phyloP scores from a whole-genome alignment of 2,113 vertebrate species.

The Sorex araneus region DNA sequence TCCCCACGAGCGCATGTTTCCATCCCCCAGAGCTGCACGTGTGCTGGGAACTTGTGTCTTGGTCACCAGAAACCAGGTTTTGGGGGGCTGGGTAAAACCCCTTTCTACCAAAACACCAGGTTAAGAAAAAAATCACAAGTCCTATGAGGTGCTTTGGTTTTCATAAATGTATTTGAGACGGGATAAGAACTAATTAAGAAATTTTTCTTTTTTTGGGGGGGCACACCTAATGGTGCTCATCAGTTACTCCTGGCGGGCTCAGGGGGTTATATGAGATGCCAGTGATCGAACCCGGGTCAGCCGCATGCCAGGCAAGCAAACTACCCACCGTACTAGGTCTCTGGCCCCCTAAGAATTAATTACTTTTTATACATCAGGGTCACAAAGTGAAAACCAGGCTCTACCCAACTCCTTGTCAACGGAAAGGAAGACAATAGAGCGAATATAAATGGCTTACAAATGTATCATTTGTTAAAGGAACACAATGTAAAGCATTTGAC shows the following conservation, averaged over 20 bases:
- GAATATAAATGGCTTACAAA: slow-evolving; percentile 3
- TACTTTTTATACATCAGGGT: not conserved
- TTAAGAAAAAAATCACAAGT: not conserved
- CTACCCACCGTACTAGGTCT: no score
- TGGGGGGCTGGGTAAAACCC: slow-evolving; percentile 33
- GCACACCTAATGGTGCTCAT: no score
- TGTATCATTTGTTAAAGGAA: slow-evolving; percentile 38
- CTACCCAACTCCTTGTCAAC: not conserved
- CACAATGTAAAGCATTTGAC: slow-evolving; percentile 19
- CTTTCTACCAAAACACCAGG: not conserved
- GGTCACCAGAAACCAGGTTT: not conserved
- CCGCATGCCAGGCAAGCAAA: no score
- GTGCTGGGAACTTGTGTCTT: not conserved
- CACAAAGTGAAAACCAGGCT: slow-evolving; percentile 30
- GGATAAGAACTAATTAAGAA: not conserved
- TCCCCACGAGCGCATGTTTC: not conserved
- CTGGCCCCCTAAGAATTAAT: no score
- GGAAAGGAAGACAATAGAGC: not conserved
- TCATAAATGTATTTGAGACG: not conserved
- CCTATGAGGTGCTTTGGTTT: slow-evolving; percentile 31
- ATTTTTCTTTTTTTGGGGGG: no score
- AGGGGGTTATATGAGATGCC: no score
- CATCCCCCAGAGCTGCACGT: not conserved
- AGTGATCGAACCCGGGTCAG: no score
- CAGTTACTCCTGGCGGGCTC: no score